These are phyloP conservation scores for Gibbula magus DNA, from an alignment of 2,888 invertebrate genomes.

Conservation along the genomic window DNA sequence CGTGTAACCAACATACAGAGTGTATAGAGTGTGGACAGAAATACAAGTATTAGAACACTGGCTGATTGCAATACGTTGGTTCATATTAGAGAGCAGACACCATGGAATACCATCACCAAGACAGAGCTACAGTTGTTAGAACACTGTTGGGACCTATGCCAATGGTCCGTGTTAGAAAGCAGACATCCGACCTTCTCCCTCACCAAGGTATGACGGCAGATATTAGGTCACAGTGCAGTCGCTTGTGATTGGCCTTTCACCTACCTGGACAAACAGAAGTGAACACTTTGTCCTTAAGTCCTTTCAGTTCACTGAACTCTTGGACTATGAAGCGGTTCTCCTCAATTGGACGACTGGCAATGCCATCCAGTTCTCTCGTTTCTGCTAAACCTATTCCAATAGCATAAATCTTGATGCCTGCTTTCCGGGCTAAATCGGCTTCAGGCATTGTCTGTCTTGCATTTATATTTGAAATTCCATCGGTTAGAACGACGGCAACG, in stretches of 20 bases:
- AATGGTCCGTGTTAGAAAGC: background rate
- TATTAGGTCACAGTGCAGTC: too few species aligned
- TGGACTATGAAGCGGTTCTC: constrained; percentile 59
- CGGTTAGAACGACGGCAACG: constrained; percentile 67
- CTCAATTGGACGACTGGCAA: constrained; percentile 58
- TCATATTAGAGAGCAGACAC: too few species aligned
- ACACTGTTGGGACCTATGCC: background rate
- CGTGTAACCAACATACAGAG: too few species aligned
- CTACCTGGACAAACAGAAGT: constrained; percentile 25
- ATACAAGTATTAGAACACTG: too few species aligned
- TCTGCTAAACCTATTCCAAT: constrained; percentile 62
- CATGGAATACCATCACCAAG: too few species aligned
- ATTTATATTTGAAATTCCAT: constrained; percentile 71
- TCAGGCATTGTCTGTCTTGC: constrained; percentile 58
- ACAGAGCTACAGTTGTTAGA: background rate
- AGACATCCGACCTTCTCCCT: background rate
- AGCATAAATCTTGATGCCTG: constrained; percentile 57
- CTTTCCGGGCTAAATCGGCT: constrained; percentile 52
- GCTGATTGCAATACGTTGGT: too few species aligned
- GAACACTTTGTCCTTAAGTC: constrained; percentile 48
- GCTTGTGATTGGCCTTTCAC: too few species aligned
- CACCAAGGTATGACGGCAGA: too few species aligned
- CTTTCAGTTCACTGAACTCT: constrained; percentile 55
- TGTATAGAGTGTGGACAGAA: too few species aligned
- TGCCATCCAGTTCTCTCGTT: constrained; percentile 62